Percentiles rank a stretch among this genome's conserved stretches.
Conservation (phyloP, 2,888 invertebrate species). For the Pogonocherus hispidulus region DNA sequence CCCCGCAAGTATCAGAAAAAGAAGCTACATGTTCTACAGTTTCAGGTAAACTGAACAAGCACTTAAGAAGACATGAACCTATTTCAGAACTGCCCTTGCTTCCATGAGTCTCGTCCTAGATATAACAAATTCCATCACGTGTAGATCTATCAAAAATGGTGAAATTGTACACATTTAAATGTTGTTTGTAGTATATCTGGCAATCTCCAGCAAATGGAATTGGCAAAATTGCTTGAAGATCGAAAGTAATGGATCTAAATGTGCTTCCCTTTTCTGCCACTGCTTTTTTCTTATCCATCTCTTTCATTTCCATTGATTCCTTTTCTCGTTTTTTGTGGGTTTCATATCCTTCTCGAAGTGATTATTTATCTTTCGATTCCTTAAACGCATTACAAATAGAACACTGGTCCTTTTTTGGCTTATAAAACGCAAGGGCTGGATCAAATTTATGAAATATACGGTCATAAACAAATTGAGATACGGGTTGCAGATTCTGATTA, state of each 20-base stretch:
- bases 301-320: not conserved
- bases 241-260: constrained; percentile 27
- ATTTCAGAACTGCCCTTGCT: constrained; percentile 47
- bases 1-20: constrained; percentile 35
- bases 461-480: too few species aligned
- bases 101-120: constrained; percentile 46
- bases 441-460: too few species aligned
- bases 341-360: too few species aligned
- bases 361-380: too few species aligned
- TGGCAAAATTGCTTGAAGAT: constrained; percentile 29
- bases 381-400: too few species aligned
- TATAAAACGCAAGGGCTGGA: not conserved
- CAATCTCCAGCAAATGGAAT: constrained; percentile 1
- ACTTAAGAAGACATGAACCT: constrained; percentile 44
- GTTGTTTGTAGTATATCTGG: constrained; percentile 34
- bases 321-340: not conserved
- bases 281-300: not conserved
- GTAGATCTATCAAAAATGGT: constrained; percentile 44
- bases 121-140: constrained; percentile 33
- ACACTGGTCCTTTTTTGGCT: too few species aligned
- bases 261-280: not conserved
- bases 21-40: constrained; percentile 38
- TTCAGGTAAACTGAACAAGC: constrained; percentile 30
- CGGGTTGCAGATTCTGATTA: too few species aligned
- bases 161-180: constrained; percentile 46